Conservation (phyloP, 2,888 invertebrate species). For the Magallana nippona region DNA sequence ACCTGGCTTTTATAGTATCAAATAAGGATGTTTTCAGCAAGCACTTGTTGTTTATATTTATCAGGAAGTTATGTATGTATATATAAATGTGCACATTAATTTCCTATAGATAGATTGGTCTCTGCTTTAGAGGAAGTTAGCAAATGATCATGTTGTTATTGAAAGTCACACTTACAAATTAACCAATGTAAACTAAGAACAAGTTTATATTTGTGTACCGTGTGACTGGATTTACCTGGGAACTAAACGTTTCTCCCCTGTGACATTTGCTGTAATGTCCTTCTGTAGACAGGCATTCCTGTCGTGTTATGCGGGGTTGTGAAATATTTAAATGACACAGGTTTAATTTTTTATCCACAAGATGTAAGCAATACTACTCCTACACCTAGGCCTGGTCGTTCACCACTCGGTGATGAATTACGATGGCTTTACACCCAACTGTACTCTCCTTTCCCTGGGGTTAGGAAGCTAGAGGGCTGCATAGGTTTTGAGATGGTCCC, state of each 20-base stretch:
- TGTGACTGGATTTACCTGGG: constrained; percentile 10
- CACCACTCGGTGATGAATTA: not conserved
- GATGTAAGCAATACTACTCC: not conserved
- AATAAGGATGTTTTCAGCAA: constrained; percentile 17
- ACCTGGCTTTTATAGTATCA: not conserved
- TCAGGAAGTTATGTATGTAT: constrained; percentile 3
- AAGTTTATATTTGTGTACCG: not conserved
- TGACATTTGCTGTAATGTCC: not conserved
- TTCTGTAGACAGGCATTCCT: constrained; percentile 1
- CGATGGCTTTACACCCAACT: constrained; percentile 4
- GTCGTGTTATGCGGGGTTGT: not conserved
- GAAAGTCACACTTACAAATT: not conserved
- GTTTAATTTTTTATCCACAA: not conserved
- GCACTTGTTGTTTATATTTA: not conserved
- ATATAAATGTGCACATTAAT: not conserved
- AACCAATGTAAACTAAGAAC: not conserved
- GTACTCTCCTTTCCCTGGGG: not conserved
- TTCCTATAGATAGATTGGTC: too few relatives aligned
- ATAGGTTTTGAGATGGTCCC: constrained; percentile 25
- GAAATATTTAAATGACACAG: not conserved
- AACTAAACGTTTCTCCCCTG: not conserved
- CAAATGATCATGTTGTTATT: too few relatives aligned
- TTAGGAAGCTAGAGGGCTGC: not conserved
- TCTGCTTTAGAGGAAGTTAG: too few relatives aligned
- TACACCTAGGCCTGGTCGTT: too few relatives aligned